phyloP scores from a whole-genome alignment of 1,140 invertebrate species.

The Drosophila watanabei region DNA sequence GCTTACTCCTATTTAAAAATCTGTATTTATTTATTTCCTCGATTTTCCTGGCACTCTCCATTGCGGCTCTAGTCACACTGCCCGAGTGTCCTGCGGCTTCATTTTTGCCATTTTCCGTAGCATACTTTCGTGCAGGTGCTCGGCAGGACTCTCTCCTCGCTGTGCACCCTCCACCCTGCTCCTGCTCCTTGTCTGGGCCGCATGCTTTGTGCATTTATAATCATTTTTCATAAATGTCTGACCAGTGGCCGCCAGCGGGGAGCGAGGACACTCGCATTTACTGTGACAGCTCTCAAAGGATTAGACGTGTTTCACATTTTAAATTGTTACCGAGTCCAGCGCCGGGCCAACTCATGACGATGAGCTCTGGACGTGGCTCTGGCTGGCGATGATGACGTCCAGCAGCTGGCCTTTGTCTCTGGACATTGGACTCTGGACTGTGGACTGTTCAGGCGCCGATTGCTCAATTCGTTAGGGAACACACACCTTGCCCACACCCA shows the following conservation, averaged over 20 bases:
- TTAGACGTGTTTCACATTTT: slow-evolving; percentile 85
- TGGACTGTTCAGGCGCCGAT: slow-evolving; percentile 50
- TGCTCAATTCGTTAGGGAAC: slow-evolving; percentile 54
- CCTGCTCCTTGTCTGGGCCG: slow-evolving; percentile 29
- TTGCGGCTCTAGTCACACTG: neutral
- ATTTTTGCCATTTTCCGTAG: slow-evolving; percentile 54
- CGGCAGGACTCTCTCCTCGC: slow-evolving; percentile 6
- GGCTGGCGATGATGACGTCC: slow-evolving; percentile 18
- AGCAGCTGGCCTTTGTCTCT: slow-evolving; percentile 52
- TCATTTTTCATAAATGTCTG: slow-evolving; percentile 82
- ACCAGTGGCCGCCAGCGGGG: slow-evolving; percentile 49
- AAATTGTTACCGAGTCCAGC: slow-evolving; percentile 40
- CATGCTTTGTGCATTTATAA: slow-evolving; percentile 83
- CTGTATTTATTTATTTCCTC: slow-evolving; percentile 17
- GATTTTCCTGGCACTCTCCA: slow-evolving; percentile 6
- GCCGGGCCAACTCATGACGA: slow-evolving; percentile 12
- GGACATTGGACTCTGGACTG: slow-evolving; percentile 7
- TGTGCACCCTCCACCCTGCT: neutral
- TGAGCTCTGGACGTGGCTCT: slow-evolving; percentile 9
- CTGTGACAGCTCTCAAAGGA: slow-evolving; percentile 84
- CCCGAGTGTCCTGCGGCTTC: slow-evolving; percentile 25
- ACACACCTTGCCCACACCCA: neutral
- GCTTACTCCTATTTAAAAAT: neutral
- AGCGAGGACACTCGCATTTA: slow-evolving; percentile 53
- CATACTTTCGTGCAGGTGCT: slow-evolving; percentile 62